Evolutionary conservation across 23 tunicate species (phyloP).

Genomic region (Ascidia mentula): DNA sequence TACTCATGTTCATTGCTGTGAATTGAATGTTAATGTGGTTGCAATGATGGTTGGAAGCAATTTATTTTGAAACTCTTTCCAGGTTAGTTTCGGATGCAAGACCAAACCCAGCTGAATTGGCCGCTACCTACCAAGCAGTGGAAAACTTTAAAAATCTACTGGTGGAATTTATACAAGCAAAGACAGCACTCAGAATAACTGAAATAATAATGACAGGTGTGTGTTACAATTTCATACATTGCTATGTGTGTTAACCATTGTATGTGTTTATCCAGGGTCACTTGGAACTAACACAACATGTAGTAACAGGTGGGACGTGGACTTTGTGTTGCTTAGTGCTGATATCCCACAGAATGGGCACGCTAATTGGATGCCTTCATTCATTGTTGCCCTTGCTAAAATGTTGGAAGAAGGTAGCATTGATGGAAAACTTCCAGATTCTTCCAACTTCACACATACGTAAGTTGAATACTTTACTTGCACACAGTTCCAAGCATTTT

Average conservation of each 20-base stretch:
- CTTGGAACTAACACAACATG: conserved; percentile 74
- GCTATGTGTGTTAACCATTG: neutral
- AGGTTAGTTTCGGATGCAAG: conserved; percentile 71
- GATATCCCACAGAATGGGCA: conserved; percentile 85
- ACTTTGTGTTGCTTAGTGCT: conserved; percentile 45
- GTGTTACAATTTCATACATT: neutral
- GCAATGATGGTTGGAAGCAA: too few species aligned
- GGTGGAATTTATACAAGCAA: conserved; percentile 41
- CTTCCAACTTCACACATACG: conserved; percentile 51
- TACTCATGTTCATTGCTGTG: too few species aligned
- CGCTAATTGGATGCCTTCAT: conserved; percentile 79
- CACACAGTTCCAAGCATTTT: neutral
- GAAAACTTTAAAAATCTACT: conserved; percentile 45
- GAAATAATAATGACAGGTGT: conserved; percentile 60
- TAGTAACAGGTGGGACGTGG: conserved; percentile 76
- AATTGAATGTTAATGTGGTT: too few species aligned
- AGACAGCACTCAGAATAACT: conserved; percentile 47
- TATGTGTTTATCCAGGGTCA: conserved; percentile 44
- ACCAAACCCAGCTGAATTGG: conserved; percentile 45
- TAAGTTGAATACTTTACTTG: conserved; percentile 13
- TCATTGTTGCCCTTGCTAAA: conserved; percentile 53
- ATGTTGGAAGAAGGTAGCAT: conserved; percentile 52
- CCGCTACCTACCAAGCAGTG: conserved; percentile 21
- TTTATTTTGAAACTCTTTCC: neutral
- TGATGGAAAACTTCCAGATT: conserved; percentile 56